Base-by-base conservation (phyloP, 2,888 invertebrate species). In the Maniola hyperantus region DNA sequence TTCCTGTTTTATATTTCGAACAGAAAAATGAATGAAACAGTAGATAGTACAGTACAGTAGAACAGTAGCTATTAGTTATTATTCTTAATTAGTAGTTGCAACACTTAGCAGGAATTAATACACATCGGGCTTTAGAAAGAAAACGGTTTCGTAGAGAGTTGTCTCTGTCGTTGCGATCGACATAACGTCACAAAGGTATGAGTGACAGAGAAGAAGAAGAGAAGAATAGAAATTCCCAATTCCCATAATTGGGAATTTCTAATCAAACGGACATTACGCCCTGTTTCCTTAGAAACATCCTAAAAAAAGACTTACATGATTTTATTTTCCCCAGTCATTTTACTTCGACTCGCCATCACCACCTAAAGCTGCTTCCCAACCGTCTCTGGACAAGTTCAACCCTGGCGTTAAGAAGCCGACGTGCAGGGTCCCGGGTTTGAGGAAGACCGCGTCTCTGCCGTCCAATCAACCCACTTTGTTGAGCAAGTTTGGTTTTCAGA, bases 401-500 rank as follows among this genome's bases (percentile, higher is more conserved):
- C 36, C 42, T n/a, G 51, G 36, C 5, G 50, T 5, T 1, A 66
- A 70, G 53, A 66, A 70, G 53, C 39, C 60, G 1, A 76, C 76
- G 0, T 82, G 82, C 67, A 85, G 78, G 75, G 88, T 83, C 44
- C 79, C 81, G 2, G 86, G 83, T 0, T 55, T 89, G 53, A 87
- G 83, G 73, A 81, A 78, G 36, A 80, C 84, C 0, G 68, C 76
- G 0, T 80, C 87, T 0, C 59, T 90, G 67, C 91, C 91, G 6
- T 81, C 79, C 54, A 91, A 90, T 66, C 94, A 93, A 74, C 95
- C 95, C 62, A 94, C 94, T 39, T 88, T 94, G 73, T 79, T 95
- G n/a, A 94, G 93, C 81, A 95, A 91, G 87, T 95, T 94, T 82
- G 95, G 95, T 26, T 95, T 95, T 77, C 92, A 94, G 76, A 95